These are phyloP conservation scores for Pachyuromys duprasi DNA, from an alignment of 2,797 vertebrate species.

Conservation along the genomic window DNA sequence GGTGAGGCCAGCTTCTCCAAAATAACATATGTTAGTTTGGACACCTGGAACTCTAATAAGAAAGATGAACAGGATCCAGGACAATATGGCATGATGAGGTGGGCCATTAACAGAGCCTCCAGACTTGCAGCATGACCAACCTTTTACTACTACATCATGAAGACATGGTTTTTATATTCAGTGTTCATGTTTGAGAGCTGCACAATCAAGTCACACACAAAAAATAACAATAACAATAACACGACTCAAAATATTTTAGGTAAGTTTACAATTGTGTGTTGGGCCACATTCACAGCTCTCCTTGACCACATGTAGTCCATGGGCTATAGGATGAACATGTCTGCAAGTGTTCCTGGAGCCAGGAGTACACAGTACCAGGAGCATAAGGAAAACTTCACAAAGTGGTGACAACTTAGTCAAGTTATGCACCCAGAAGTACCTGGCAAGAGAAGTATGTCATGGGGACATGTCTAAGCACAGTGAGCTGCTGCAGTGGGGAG, in stretches of 20 bases:
- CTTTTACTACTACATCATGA: not conserved
- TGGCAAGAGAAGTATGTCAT: not conserved
- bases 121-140: not conserved
- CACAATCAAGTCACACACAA: not conserved
- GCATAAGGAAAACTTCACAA: not conserved
- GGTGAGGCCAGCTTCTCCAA: not conserved
- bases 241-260: not conserved
- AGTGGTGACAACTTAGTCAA: not conserved
- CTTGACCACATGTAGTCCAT: not conserved
- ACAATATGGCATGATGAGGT: not conserved
- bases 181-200: not conserved
- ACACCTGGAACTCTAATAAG: not conserved
- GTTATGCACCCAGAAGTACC: not conserved
- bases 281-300: not conserved
- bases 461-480: not conserved
- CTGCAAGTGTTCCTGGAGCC: not conserved
- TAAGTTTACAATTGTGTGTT: not conserved
- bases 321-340: not conserved
- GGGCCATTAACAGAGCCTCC: not conserved
- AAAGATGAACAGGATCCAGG: not conserved
- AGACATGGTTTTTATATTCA: not conserved
- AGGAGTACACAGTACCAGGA: not conserved
- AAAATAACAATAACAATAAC: not conserved
- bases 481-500: not conserved
- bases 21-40: not conserved